Conservation (phyloP, 1,140 invertebrate genomes). For the Magallana angulata region DNA sequence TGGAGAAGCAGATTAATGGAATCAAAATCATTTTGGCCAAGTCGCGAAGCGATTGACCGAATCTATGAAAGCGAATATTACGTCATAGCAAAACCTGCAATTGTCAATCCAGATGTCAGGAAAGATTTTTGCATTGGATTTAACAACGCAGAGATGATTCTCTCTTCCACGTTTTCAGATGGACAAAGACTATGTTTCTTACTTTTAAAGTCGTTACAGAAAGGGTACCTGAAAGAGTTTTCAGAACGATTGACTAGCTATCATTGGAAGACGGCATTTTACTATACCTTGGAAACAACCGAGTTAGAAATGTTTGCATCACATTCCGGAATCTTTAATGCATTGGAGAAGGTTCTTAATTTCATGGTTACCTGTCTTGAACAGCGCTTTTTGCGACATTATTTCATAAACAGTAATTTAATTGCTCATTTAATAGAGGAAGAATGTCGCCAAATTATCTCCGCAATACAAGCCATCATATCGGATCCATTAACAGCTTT, state of each 20-base stretch:
- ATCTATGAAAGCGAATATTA: slow-evolving; percentile 51
- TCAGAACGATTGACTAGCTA: slow-evolving; percentile 25
- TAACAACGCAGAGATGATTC: slow-evolving; percentile 44
- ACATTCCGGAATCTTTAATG: neutral
- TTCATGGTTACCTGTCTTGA: slow-evolving; percentile 21
- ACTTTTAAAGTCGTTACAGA: slow-evolving; percentile 14
- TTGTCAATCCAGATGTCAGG: neutral
- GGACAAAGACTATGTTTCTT: slow-evolving; percentile 20
- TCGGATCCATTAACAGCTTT: neutral
- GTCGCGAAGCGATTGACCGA: neutral
- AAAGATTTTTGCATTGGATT: slow-evolving; percentile 52
- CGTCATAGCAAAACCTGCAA: slow-evolving; percentile 50
- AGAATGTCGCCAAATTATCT: neutral
- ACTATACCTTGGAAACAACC: neutral
- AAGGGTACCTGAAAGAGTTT: neutral
- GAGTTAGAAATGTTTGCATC: neutral
- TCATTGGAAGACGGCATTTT: slow-evolving; percentile 34
- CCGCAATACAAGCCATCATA: neutral
- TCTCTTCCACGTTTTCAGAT: slow-evolving; percentile 3
- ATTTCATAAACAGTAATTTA: slow-evolving; percentile 36
- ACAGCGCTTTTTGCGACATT: slow-evolving; percentile 8
- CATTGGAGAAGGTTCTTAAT: neutral
- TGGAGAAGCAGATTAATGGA: slow-evolving; percentile 40
- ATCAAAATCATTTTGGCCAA: slow-evolving; percentile 39
- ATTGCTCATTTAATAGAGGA: slow-evolving; percentile 17